Conservation (phyloP, 1,140 invertebrate genomes). For the Episyrphus balteatus region DNA sequence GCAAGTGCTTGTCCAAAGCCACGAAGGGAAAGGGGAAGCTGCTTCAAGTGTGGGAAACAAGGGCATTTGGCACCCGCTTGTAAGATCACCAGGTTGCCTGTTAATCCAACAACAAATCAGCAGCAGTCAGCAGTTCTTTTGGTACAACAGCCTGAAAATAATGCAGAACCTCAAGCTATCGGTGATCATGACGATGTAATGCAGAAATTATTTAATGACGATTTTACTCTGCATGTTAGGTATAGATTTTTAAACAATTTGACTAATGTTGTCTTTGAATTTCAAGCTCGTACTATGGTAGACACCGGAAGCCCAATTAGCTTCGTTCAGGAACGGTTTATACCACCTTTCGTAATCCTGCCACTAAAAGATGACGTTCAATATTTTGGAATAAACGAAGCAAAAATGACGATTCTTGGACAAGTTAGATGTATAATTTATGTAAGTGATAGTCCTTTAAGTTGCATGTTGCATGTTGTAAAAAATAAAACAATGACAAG, state of each 20-base stretch:
- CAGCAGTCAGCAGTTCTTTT: too few species aligned
- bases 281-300: too few species aligned
- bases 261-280: too few species aligned
- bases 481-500: conserved; percentile 6
- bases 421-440: not conserved
- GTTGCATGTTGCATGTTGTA: conserved; percentile 8
- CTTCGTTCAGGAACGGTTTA: conserved; percentile 1
- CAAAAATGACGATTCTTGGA: conserved; percentile 3
- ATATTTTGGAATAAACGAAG: conserved; percentile 7
- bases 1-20: not conserved
- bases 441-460: not conserved
- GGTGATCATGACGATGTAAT: too few species aligned
- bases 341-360: not conserved
- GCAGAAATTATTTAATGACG: too few species aligned
- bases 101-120: too few species aligned
- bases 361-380: not conserved
- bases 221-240: too few species aligned
- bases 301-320: conserved; percentile 7
- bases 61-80: not conserved
- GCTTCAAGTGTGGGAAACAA: not conserved
- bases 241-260: too few species aligned
- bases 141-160: too few species aligned
- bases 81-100: too few species aligned
- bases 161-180: too few species aligned
- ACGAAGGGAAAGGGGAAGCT: not conserved